Evolutionary conservation across 1,140 invertebrate species (phyloP), one percentile per base, ranked within the genome.

Genomic region (Ceratina japonica): DNA sequence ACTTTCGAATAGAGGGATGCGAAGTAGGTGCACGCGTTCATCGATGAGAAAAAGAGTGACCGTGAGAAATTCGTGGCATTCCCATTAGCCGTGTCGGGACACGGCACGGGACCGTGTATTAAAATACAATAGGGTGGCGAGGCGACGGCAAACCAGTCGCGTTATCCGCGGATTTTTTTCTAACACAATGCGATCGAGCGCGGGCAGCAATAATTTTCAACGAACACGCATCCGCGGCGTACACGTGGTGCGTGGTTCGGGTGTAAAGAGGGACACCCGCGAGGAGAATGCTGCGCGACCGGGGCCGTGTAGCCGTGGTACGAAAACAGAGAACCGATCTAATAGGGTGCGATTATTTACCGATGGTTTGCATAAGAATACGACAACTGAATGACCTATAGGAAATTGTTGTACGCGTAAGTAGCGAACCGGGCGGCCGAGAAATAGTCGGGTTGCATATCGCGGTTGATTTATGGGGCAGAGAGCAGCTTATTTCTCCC

Each of bases 401-500:
- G 77, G 77, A 79, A 79, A 79, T 79, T 79, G 77, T 79, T 74
- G 77, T 66, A 56, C 77, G 22, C 54, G 10, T 58, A 74, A 16
- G 54, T 16, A 16, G n/a, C 70, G 65, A 79, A 72, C 37, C 37
- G 37, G 59, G 61, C 76, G n/a, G 62, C 37, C 37, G 77, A 78
- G 71, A 65, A 73, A 79, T 79, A 74, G 77, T 74, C 65, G 63
- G 59, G 52, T 74, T 52, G 73, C 52, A 20, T 79, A 79, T 79
- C 71, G 69, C 63, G 20, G 70, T 84, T 86, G 84, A 86, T 86
- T 86, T 86, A 86, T 82, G 83, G 70, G 83, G 68, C 79, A 75
- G 71, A 82, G 84, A 79, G 75, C 79, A 65, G 64, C 79, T 72
- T 85, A 84, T 85, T 85, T 73, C 82, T 84, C 64, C 37, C 82